A percentile compares a stretch with the other conserved stretches of the same genome.
Evolutionary conservation across 2,113 vertebrate genomes (phyloP).

Genomic region (Istiophorus platypterus): DNA sequence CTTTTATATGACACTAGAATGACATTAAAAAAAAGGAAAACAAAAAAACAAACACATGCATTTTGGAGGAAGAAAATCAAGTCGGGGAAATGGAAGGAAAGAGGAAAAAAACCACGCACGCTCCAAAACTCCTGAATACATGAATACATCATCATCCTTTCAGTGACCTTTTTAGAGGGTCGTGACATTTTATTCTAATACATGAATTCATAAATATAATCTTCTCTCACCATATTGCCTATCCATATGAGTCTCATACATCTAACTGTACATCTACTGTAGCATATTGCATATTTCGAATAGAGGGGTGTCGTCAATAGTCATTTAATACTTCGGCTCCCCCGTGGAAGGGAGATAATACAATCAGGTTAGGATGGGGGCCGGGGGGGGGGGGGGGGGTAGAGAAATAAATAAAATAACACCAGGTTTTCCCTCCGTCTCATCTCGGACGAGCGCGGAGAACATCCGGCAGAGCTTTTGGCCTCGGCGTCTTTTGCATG

Average conservation of each 20-base stretch:
- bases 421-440: conserved; percentile 40
- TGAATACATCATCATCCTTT: conserved; percentile 61
- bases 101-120: conserved; percentile 38
- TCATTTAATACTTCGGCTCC: conserved; percentile 51
- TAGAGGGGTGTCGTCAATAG: conserved; percentile 39
- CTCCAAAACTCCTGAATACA: conserved; percentile 54
- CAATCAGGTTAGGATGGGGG: conserved; percentile 9
- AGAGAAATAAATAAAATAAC: conserved; percentile 34
- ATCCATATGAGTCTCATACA: conserved; percentile 68
- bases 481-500: conserved; percentile 57
- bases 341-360: conserved; percentile 34
- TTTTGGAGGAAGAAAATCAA: conserved; percentile 39
- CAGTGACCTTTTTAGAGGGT: conserved; percentile 73
- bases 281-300: conserved; percentile 78
- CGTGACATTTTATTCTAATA: conserved; percentile 70
- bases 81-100: neutral
- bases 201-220: conserved; percentile 73
- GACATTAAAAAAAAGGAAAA: conserved; percentile 72
- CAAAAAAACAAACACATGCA: conserved; percentile 67
- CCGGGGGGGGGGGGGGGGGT: conserved; percentile 35
- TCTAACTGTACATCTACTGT: conserved; percentile 71
- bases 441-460: conserved; percentile 39
- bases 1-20: conserved; percentile 79
- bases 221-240: conserved; percentile 63
- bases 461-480: conserved; percentile 26